Evolutionary conservation across 2,113 vertebrate species (phyloP).

Genomic region (Semicossyphus pulcher): DNA sequence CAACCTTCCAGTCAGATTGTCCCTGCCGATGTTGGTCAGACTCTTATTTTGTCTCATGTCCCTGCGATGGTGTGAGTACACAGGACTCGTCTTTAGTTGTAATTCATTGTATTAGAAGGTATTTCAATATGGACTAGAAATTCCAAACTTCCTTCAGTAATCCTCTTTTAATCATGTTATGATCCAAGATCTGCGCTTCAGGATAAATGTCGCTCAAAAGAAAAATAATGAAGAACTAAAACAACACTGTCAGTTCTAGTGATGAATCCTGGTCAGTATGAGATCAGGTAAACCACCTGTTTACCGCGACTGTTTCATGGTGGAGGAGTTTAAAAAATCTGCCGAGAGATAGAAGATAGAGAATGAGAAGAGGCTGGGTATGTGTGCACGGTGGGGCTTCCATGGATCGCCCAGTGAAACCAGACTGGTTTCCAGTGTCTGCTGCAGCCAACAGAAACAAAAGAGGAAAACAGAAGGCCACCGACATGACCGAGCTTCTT

Average conservation of each 20-base stretch:
- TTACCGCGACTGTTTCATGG: constrained; percentile 74
- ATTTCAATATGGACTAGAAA: neutral
- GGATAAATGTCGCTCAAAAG: constrained; percentile 16
- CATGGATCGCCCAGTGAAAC: neutral
- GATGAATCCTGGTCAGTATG: constrained; percentile 53
- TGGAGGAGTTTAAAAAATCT: constrained; percentile 80
- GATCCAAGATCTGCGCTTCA: constrained; percentile 32
- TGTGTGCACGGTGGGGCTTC: neutral
- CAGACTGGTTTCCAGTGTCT: neutral
- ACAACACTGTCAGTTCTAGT: constrained; percentile 17
- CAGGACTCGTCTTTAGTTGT: neutral
- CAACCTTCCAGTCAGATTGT: no score
- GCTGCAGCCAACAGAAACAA: neutral
- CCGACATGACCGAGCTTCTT: constrained; percentile 8
- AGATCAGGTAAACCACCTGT: constrained; percentile 76
- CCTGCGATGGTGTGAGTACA: no score
- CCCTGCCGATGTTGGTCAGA: neutral
- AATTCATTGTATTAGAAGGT: neutral
- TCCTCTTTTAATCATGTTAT: neutral
- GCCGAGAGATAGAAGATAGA: constrained; percentile 66
- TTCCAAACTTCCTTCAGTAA: neutral
- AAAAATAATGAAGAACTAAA: neutral
- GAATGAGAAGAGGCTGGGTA: constrained; percentile 33
- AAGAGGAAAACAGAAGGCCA: neutral
- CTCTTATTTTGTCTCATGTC: no score